Base-by-base conservation (phyloP, 2,888 invertebrate species). In the Tinea pellionella region DNA sequence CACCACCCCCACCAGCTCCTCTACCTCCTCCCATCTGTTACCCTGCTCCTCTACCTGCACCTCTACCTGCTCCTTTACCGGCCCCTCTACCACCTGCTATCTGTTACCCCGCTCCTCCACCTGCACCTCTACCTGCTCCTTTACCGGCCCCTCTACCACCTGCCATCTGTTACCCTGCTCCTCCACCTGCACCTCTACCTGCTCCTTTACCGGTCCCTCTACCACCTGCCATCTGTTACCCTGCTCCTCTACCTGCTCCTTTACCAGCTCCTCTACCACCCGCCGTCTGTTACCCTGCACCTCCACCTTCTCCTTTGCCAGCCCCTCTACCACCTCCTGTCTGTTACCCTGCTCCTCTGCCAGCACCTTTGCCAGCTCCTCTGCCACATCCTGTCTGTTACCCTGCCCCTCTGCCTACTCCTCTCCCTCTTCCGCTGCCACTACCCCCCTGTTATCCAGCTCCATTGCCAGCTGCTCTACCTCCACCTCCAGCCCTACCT, bases 391-490 rank as follows among this genome's bases (percentile, higher is more conserved):
- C 55, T 3, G 6, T 24, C 24, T 24, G 24, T 11, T 30, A 61
- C 11, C 42, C 61, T 37, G 2, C 65, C 8, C 64, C 64, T 58
- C 41, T 63, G 0, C 64, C 68, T 8, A 59, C 66, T 0, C 65
- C 64, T 4, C 60, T 63, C 16, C 19, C 55, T 7, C 12, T n/a
- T 0, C 69, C 71, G 1, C 69, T 68, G 3, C 59, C 59, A 19
- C 6, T 24, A 15, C 57, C 30, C 0, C n/a, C n/a, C n/a, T n/a
- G n/a, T n/a, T n/a, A n/a, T n/a, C 74, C 75, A 0, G 63, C 73
- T 0, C 72, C 64, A 0, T 63, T 67, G 2, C 65, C 66, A 0
- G 60, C 63, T 0, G 66, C 67, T n/a, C 78, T 79, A 0, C 74
- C 75, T 0, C 63, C 73, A 0, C 72, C 78, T 0, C 69, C 74